Evolutionary conservation across 2,113 vertebrate genomes (phyloP).

Genomic region (Phalacrocorax aristotelis): DNA sequence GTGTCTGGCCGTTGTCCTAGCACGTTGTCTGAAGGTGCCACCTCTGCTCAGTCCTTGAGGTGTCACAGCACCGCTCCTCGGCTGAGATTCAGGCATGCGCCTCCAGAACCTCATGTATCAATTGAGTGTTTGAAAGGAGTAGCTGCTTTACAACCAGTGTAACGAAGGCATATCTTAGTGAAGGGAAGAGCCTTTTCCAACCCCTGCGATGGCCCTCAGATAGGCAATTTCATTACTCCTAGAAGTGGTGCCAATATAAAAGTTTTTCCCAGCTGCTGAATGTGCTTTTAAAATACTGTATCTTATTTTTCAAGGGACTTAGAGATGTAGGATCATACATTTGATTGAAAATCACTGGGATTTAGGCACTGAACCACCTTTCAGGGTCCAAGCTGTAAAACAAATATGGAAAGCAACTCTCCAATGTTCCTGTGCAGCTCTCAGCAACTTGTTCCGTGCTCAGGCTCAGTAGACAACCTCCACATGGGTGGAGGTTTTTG

Average conservation of each 20-base stretch:
- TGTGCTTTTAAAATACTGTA: not conserved
- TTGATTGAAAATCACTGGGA: not conserved
- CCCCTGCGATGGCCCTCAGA: not conserved
- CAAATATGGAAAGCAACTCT: not conserved
- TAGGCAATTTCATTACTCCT: not conserved
- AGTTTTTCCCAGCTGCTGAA: not conserved
- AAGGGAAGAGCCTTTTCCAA: not conserved
- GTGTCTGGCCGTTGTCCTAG: not conserved
- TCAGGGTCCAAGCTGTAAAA: not conserved
- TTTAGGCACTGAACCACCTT: not conserved
- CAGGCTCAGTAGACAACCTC: not conserved
- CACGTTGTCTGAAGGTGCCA: not conserved
- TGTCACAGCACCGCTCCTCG: not conserved
- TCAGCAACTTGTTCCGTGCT: not conserved
- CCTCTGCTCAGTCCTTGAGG: not conserved
- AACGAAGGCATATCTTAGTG: not conserved
- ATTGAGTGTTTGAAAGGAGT: not conserved
- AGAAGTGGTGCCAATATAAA: not conserved
- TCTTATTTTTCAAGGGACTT: not conserved
- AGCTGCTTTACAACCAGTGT: not conserved
- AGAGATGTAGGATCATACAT: not conserved
- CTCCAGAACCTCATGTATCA: not conserved
- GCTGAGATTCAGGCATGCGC: not conserved
- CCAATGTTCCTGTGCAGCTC: not conserved
- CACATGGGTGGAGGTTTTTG: not conserved